Percentiles rank a stretch among this genome's conserved stretches.
Evolutionary conservation across 2,797 vertebrate species (phyloP).

Genomic region (Acrossocheilus wenchowensis): DNA sequence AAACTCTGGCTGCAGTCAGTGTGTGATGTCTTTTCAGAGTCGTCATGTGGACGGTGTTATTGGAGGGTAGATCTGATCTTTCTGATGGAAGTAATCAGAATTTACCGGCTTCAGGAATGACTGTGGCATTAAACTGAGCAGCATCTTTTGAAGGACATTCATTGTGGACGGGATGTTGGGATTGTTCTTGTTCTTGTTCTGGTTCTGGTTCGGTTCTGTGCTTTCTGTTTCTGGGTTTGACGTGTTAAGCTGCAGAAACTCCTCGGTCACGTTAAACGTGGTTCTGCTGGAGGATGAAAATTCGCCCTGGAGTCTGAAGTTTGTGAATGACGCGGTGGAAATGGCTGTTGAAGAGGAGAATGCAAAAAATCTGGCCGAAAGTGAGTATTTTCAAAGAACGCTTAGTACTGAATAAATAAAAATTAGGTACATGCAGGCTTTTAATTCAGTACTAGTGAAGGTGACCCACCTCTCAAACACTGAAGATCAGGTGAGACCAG

Average conservation of each 20-base stretch:
- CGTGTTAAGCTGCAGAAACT: constrained; percentile 58
- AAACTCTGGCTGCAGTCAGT: neutral
- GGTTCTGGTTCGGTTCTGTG: constrained; percentile 50
- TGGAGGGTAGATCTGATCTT: neutral
- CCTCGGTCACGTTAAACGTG: constrained; percentile 80
- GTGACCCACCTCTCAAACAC: neutral
- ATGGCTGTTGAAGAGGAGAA: constrained; percentile 76
- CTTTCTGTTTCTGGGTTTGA: constrained; percentile 62
- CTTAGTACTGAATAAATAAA: neutral
- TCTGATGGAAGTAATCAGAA: neutral
- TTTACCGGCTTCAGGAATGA: constrained; percentile 6
- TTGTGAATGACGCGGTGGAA: constrained; percentile 74
- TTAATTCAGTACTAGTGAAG: neutral
- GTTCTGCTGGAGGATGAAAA: constrained; percentile 86
- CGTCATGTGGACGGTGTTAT: neutral
- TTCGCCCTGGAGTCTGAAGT: constrained; percentile 72
- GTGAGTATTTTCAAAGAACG: constrained; percentile 54
- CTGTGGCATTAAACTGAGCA: no score
- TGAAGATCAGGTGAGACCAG: neutral
- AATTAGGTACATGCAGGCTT: neutral
- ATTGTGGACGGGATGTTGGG: neutral
- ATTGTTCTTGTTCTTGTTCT: constrained; percentile 50
- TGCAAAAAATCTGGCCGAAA: constrained; percentile 69
- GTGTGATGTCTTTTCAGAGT: neutral
- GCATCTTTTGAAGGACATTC: neutral